A percentile compares a stretch with the other conserved stretches of the same genome.
phyloP scores from a whole-genome alignment of 2,113 vertebrate species.

The Gila orcuttii region DNA sequence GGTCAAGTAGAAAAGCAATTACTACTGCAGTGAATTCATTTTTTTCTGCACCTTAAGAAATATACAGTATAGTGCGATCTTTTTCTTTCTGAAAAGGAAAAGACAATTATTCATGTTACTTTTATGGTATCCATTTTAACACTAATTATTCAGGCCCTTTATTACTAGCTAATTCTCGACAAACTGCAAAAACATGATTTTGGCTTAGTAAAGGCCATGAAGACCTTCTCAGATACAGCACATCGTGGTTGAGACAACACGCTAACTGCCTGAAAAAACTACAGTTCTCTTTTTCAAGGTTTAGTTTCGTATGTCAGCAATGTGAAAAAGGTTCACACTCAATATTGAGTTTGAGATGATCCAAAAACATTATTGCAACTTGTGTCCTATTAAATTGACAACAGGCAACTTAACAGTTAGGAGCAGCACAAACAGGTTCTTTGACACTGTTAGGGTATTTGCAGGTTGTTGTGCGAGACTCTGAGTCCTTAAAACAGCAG shows the following conservation, averaged over 20 bases:
- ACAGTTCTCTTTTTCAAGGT: neutral
- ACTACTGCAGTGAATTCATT: neutral
- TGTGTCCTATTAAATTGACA: neutral
- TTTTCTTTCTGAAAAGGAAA: no score
- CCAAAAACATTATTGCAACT: neutral
- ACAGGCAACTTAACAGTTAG: neutral
- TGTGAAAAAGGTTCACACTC: neutral
- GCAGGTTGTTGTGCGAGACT: neutral
- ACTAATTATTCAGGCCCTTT: neutral
- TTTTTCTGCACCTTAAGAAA: neutral
- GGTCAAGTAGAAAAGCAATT: neutral
- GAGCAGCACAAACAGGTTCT: slow-evolving; percentile 22
- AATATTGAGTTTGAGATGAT: neutral
- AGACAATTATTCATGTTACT: neutral
- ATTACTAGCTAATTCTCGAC: neutral
- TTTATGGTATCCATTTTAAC: neutral
- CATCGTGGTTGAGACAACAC: neutral
- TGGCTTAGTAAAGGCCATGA: neutral
- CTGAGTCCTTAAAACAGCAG: slow-evolving; percentile 15
- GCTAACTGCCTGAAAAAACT: neutral
- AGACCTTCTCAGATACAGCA: neutral
- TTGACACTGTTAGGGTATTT: neutral
- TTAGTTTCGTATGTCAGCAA: neutral
- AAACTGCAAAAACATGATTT: neutral
- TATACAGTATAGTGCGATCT: neutral